A percentile compares a stretch with the other conserved stretches of the same genome.
phyloP scores from a whole-genome alignment of 2,113 vertebrate genomes.

The Sinocyclocheilus grahami region DNA sequence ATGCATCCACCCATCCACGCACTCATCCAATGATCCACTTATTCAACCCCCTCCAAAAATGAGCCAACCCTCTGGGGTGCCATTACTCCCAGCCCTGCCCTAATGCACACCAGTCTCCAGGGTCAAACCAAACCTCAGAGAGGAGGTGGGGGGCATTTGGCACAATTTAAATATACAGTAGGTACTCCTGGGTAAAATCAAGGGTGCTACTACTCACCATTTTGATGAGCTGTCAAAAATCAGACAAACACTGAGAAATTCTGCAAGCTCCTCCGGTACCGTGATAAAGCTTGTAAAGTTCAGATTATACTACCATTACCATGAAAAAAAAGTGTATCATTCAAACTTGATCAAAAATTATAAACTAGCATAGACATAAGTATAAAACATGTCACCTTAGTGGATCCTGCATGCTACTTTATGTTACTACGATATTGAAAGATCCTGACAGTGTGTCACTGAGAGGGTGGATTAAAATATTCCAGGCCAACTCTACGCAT shows the following conservation, averaged over 20 bases:
- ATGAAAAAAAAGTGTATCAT: background rate
- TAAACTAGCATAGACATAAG: background rate
- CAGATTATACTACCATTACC: background rate
- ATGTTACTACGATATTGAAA: background rate
- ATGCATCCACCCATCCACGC: constrained; percentile 5
- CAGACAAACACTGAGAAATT: background rate
- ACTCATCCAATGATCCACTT: constrained; percentile 15
- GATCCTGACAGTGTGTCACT: constrained; percentile 26
- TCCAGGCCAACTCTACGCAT: background rate
- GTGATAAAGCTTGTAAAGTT: background rate
- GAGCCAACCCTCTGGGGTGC: constrained; percentile 37
- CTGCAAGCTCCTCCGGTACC: background rate
- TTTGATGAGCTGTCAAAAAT: constrained; percentile 10
- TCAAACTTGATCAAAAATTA: background rate
- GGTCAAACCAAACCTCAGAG: constrained; percentile 39
- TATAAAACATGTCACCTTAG: background rate
- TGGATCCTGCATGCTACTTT: background rate
- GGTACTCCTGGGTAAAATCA: background rate
- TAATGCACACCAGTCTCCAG: constrained; percentile 22
- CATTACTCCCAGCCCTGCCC: constrained; percentile 44
- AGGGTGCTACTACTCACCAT: background rate
- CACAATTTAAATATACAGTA: constrained; percentile 15
- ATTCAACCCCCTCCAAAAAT: constrained; percentile 40
- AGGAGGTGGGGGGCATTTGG: background rate
- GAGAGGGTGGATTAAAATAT: constrained; percentile 27